Percentiles rank a stretch among this genome's conserved stretches.
Evolutionary conservation across 2,888 invertebrate species (phyloP).

Genomic region (Cryptocheilus praepositus): DNA sequence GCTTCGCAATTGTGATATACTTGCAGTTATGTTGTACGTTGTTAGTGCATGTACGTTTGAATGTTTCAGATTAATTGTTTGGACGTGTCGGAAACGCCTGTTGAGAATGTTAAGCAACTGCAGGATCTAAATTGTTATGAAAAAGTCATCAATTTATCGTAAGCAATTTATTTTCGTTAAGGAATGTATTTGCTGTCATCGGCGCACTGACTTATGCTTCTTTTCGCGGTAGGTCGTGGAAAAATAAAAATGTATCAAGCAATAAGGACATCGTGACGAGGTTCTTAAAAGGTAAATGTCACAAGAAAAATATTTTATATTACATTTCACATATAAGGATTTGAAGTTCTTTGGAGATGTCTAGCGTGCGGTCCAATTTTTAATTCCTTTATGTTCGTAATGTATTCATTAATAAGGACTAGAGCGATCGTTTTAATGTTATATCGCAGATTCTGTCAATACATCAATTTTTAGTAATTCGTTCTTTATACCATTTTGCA

Average conservation of each 20-base stretch:
- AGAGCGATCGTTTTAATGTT: too few species aligned
- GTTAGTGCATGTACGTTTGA: constrained; percentile 6
- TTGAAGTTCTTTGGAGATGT: too few species aligned
- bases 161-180: constrained; percentile 35
- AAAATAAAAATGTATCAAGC: constrained; percentile 8
- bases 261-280: constrained; percentile 25
- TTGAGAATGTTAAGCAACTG: constrained; percentile 54
- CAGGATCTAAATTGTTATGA: constrained; percentile 55
- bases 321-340: constrained; percentile 8
- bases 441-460: too few species aligned
- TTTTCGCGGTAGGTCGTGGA: constrained; percentile 34
- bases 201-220: too few species aligned
- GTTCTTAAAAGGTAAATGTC: constrained; percentile 40
- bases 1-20: too few species aligned
- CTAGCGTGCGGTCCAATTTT: too few species aligned
- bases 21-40: neutral
- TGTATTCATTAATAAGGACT: too few species aligned
- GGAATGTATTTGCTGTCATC: too few species aligned
- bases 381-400: too few species aligned
- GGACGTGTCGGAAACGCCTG: constrained; percentile 43
- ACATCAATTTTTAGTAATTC: neutral
- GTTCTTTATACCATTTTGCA: constrained; percentile 26
- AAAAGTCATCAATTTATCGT: constrained; percentile 61
- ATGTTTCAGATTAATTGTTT: constrained; percentile 76
- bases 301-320: constrained; percentile 3